These are phyloP conservation scores for Drosophila paramelanica DNA, from an alignment of 2,888 invertebrate genomes.

Conservation along the genomic window DNA sequence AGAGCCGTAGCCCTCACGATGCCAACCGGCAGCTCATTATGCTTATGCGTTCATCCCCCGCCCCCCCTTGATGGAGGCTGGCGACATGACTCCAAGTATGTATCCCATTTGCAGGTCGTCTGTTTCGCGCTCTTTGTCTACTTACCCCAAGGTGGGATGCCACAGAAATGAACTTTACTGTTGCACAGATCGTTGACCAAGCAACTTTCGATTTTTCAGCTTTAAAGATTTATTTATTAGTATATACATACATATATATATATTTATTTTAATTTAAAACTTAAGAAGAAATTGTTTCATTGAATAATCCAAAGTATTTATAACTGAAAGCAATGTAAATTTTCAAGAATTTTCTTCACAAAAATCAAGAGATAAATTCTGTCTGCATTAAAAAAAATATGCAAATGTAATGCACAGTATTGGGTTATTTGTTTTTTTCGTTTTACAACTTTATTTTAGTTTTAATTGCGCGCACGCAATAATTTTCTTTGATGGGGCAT, in stretches of 20 bases:
- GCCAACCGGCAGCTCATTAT: slow-evolving; percentile 64
- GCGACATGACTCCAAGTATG: slow-evolving; percentile 42
- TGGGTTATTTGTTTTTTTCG: slow-evolving; percentile 21
- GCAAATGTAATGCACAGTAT: slow-evolving; percentile 40
- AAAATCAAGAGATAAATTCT: slow-evolving; percentile 12
- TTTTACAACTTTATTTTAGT: slow-evolving; percentile 73
- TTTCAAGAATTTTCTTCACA: slow-evolving; percentile 28
- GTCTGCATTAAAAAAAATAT: slow-evolving; percentile 51
- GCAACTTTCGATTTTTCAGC: slow-evolving; percentile 42
- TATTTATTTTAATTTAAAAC: no score
- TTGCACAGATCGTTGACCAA: slow-evolving; percentile 51
- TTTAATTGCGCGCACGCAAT: slow-evolving; percentile 79
- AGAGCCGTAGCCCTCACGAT: slow-evolving; percentile 10
- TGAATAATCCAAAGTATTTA: no score
- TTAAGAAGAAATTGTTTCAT: no score
- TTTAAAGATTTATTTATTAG: slow-evolving; percentile 1
- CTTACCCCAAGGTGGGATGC: slow-evolving; percentile 26
- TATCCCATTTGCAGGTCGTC: slow-evolving; percentile 58
- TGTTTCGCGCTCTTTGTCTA: slow-evolving; percentile 36
- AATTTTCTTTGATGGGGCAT: slow-evolving; percentile 79
- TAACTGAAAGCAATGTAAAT: no score
- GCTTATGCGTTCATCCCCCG: slow-evolving; percentile 38
- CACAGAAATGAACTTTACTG: slow-evolving; percentile 42
- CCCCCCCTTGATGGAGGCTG: slow-evolving; percentile 4
- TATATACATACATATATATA: slow-evolving; percentile 2